Evolutionary conservation across 2,113 vertebrate genomes (phyloP), one percentile per base, ranked within the genome.

Genomic region (Cervus canadensis): DNA sequence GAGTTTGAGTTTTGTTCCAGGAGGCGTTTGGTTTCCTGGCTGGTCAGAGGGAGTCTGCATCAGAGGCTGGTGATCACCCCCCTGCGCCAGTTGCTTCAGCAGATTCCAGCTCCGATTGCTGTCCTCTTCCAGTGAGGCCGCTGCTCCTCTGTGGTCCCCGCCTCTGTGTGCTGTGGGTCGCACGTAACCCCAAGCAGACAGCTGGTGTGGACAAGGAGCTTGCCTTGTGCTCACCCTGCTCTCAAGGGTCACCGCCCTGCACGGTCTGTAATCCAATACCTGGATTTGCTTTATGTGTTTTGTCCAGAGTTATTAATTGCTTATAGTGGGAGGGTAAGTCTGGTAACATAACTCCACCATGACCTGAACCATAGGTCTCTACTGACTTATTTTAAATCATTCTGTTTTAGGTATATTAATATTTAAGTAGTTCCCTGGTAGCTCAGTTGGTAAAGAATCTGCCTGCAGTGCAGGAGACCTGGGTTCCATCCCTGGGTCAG

Each of bases 81-180:
- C 3, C 0, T 0, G 1, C 6, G 25, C 30, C 10, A 3, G 57
- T 9, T 9, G 6, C 59, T 33, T 8, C 11, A 36, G 52, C 26
- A 1, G 40, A 15, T 52, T 43, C 74, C 4, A 0, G 8, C n/a
- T n/a, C 36, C 9, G 7, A 19, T 6, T 13, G 59, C 45, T 85
- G 17, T 11, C 52, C 15, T 17, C 40, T 48, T 1, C 21, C 40
- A 5, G 5, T 0, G 23, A 13, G 2, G 21, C 57, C 3, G 0
- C 40, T 19, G 45, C 6, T 19, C 15, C 13, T 4, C 9, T 4
- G 7, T 4, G 5, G 40, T 5, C 33, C 60, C 26, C 19, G 7
- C 17, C 4, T 60, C 50, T 36, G 25, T 4, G 3, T 8, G 19
- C n/a, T 52, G 45, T 2, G 28, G 48, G 5, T 2, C 7, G 40